Percentiles rank a stretch among this genome's conserved stretches.
Evolutionary conservation across 2,888 invertebrate species (phyloP).

Genomic region (Drosophila birchii): DNA sequence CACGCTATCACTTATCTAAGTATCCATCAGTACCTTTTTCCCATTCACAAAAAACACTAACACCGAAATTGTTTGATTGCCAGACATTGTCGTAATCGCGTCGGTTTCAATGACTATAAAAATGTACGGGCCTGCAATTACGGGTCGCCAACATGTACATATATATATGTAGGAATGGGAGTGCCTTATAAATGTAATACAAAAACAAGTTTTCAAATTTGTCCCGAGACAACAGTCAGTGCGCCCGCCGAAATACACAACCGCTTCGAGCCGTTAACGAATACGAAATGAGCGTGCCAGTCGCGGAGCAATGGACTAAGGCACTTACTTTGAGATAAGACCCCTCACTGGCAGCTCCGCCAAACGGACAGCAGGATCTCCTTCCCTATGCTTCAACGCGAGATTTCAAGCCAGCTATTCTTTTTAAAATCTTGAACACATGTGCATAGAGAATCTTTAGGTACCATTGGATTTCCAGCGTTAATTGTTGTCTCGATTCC

Average conservation of each 20-base stretch:
- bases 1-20: constrained; percentile 33
- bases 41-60: constrained; percentile 82
- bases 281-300: constrained; percentile 60
- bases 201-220: constrained; percentile 45
- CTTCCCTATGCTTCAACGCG: background rate
- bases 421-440: background rate
- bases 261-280: constrained; percentile 56
- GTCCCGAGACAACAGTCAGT: constrained; percentile 9
- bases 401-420: background rate
- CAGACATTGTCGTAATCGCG: constrained; percentile 38
- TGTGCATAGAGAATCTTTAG: background rate
- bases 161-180: background rate
- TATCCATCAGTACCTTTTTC: constrained; percentile 73
- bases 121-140: constrained; percentile 29
- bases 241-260: constrained; percentile 52
- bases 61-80: constrained; percentile 42
- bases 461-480: background rate
- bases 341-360: constrained; percentile 5
- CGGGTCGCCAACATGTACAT: constrained; percentile 25
- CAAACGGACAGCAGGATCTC: constrained; percentile 27
- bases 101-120: constrained; percentile 10
- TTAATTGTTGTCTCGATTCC: background rate
- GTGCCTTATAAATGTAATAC: constrained; percentile 15
- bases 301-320: constrained; percentile 27
- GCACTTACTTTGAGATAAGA: constrained; percentile 36